phyloP scores from a whole-genome alignment of 2,888 invertebrate species.

The Anthoptus insignis region DNA sequence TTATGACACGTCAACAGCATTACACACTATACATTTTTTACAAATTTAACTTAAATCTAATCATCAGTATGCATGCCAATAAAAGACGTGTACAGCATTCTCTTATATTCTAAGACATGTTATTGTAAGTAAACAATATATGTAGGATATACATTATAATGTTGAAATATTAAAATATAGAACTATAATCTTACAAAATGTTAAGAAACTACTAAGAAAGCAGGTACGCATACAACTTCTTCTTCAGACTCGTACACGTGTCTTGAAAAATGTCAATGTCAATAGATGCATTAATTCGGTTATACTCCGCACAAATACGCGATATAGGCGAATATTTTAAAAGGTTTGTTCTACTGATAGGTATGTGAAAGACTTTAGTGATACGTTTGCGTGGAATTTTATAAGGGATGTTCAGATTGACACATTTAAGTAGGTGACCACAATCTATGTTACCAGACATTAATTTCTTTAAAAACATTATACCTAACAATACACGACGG shows the following conservation, averaged over 20 bases:
- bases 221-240: neutral
- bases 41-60: neutral
- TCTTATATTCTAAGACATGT: neutral
- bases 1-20: neutral
- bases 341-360: neutral
- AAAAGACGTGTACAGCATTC: neutral
- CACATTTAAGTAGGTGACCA: neutral
- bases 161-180: neutral
- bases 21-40: neutral
- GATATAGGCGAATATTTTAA: neutral
- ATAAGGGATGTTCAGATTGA: constrained; percentile 5
- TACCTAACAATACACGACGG: neutral
- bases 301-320: neutral
- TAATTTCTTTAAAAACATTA: neutral
- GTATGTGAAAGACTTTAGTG: neutral
- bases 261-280: neutral
- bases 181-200: neutral
- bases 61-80: neutral
- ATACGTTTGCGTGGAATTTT: neutral
- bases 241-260: neutral
- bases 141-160: neutral
- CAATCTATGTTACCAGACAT: neutral
- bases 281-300: neutral
- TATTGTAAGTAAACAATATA: no score
- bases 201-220: neutral